A percentile compares a stretch with the other conserved stretches of the same genome.
Conservation (phyloP, 2,797 vertebrate species). For the Pristis pectinata region DNA sequence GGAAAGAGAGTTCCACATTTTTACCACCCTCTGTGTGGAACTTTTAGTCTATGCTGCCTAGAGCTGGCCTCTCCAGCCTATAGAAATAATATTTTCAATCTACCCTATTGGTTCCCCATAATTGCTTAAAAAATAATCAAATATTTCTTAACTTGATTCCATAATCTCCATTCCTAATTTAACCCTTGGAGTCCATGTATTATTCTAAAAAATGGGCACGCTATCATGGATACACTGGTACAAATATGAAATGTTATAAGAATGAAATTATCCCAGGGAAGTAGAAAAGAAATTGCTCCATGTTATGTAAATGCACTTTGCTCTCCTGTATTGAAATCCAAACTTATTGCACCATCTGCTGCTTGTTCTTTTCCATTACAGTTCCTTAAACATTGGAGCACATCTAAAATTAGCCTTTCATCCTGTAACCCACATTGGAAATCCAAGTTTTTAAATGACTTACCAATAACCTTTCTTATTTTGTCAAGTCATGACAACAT, state of each 20-base stretch:
- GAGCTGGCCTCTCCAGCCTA: too few species aligned
- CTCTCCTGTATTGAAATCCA: neutral
- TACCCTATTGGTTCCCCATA: too few species aligned
- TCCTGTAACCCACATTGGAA: too few species aligned
- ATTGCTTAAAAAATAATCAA: too few species aligned
- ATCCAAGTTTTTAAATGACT: neutral
- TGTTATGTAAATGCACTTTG: neutral
- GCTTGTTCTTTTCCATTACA: neutral
- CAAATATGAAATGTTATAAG: neutral
- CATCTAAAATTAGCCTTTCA: neutral
- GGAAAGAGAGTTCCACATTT: too few species aligned
- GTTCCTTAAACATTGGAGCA: neutral
- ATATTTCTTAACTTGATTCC: too few species aligned
- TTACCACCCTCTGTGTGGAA: too few species aligned
- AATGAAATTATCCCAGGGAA: neutral
- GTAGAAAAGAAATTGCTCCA: too few species aligned
- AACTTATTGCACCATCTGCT: constrained; percentile 11
- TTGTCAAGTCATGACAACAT: neutral
- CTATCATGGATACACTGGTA: neutral
- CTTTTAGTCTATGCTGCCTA: too few species aligned
- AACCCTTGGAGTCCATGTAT: too few species aligned
- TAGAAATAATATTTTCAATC: too few species aligned
- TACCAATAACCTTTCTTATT: neutral
- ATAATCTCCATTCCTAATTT: too few species aligned
- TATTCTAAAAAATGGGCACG: neutral